phyloP scores from a whole-genome alignment of 2,888 invertebrate genomes.

The Ectropis crepuscularia region DNA sequence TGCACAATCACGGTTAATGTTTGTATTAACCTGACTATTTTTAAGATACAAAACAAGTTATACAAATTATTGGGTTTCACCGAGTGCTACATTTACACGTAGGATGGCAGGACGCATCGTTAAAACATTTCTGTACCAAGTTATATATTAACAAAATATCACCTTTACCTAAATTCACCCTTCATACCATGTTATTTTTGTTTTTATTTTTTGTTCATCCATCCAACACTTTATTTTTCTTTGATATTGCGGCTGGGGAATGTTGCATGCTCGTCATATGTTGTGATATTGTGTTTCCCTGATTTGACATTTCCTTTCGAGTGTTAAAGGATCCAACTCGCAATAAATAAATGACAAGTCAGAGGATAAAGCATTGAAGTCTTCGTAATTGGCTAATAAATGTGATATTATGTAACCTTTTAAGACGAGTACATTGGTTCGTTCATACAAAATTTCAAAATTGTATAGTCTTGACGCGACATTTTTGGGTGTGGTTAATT shows the following conservation, averaged over 20 bases:
- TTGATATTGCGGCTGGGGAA: conserved; percentile 83
- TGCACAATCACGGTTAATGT: conserved; percentile 37
- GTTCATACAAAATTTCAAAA: conserved; percentile 32
- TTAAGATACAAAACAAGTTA: conserved; percentile 39
- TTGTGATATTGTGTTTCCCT: conserved; percentile 55
- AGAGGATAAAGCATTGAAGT: conserved; percentile 41
- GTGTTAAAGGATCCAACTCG: not conserved
- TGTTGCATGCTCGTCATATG: conserved; percentile 75
- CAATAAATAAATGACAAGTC: conserved; percentile 51
- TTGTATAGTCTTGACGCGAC: conserved; percentile 6
- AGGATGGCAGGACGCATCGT: conserved; percentile 52
- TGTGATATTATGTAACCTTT: conserved; percentile 42
- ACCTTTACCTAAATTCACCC: conserved; percentile 74
- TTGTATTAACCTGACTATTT: conserved; percentile 39
- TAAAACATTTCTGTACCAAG: conserved; percentile 41
- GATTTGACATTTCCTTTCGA: conserved; percentile 56
- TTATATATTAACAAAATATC: conserved; percentile 46
- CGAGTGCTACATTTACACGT: conserved; percentile 37
- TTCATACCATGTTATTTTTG: conserved; percentile 66
- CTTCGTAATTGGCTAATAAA: conserved; percentile 57
- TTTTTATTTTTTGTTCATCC: conserved; percentile 69
- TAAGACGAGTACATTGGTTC: conserved; percentile 57
- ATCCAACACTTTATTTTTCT: conserved; percentile 77
- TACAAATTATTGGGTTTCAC: conserved; percentile 33
- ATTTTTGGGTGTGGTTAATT: not conserved